Percentiles rank a stretch among this genome's conserved stretches.
These are phyloP conservation scores for Aspidiotus rigidus DNA, from an alignment of 2,888 invertebrate species.

Conservation along the genomic window DNA sequence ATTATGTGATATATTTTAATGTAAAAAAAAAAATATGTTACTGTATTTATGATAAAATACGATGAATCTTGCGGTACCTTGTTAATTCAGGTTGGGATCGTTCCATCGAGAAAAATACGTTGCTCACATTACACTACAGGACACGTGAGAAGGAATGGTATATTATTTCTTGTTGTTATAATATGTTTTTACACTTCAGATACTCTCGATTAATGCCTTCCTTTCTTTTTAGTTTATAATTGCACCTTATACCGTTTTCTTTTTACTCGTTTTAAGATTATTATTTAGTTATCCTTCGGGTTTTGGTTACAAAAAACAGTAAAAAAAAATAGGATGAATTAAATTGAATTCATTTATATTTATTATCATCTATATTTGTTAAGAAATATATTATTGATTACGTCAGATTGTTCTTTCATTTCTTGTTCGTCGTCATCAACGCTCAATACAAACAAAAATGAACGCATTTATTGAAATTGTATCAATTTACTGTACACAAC, in stretches of 20 bases:
- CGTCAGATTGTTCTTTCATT: too few relatives aligned
- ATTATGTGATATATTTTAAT: constrained; percentile 23
- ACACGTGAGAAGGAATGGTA: too few relatives aligned
- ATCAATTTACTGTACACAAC: too few relatives aligned
- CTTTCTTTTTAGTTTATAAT: constrained; percentile 19
- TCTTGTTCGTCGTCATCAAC: too few relatives aligned
- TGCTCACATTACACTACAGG: too few relatives aligned
- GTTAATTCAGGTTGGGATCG: neutral
- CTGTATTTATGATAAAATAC: too few relatives aligned
- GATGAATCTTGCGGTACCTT: too few relatives aligned
- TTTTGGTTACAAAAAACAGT: constrained; percentile 26
- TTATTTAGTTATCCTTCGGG: constrained; percentile 24
- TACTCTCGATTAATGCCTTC: neutral
- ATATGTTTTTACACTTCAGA: constrained; percentile 11
- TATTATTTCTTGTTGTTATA: neutral
- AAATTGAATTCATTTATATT: constrained; percentile 25
- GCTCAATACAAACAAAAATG: too few relatives aligned
- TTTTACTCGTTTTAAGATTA: constrained; percentile 23
- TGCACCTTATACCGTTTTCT: constrained; percentile 31
- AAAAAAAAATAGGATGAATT: constrained; percentile 21
- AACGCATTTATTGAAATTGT: too few relatives aligned
- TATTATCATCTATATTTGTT: constrained; percentile 20
- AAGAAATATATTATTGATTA: constrained; percentile 6
- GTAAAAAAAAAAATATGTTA: neutral
- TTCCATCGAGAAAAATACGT: neutral